Base-by-base conservation (phyloP, 2,888 invertebrate genomes). In the Lobophora halterata region DNA sequence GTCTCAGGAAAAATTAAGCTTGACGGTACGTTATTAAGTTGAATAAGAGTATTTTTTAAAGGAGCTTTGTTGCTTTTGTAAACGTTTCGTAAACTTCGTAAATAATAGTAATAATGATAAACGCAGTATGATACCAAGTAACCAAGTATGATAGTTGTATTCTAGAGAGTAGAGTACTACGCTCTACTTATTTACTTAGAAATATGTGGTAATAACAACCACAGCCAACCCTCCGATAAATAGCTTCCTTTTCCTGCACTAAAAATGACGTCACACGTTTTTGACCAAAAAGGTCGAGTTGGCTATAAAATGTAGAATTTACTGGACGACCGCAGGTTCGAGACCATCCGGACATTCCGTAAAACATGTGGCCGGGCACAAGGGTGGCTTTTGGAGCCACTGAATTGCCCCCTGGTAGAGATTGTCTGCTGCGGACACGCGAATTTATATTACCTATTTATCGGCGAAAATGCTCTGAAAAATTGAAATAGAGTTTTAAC, bases 381-480 rank as follows among this genome's bases (percentile, higher is more conserved):
- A 59, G 59, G 61, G 37, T 43, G 43, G 29, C 37, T 28, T 20
- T 25, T 11, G 59, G 59, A 61, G 65, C 65, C 64, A 67, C 65
- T 68, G 69, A 73, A 76, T 79, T 77, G 74, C 68, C 63, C 51
- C 47, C 57, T 57, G 63, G 65, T 67, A 65, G 53, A 61, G 58
- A 56, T 53, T 58, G 58, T 58, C 62, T 69, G 63, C 58, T 29
- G 28, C 47, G 53, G 63, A 61, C 62, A 61, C 53, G 57, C 49
- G 56, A 60, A 59, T 60, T 64, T 66, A 60, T 60, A 64, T 61
- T 48, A 55, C 53, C 55, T 58, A 61, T 61, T 63, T 64, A 61
- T 56, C 44, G 44, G 34, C 27, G 40, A 44, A 46, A 56, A 56
- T 44, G 31, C 55, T 46, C 55, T 37, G 46, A 49, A 52, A 52